Conservation (phyloP, 30 jellyfish, hydroid and myxozoan genomes). For the Turritopsis dohrnii region DNA sequence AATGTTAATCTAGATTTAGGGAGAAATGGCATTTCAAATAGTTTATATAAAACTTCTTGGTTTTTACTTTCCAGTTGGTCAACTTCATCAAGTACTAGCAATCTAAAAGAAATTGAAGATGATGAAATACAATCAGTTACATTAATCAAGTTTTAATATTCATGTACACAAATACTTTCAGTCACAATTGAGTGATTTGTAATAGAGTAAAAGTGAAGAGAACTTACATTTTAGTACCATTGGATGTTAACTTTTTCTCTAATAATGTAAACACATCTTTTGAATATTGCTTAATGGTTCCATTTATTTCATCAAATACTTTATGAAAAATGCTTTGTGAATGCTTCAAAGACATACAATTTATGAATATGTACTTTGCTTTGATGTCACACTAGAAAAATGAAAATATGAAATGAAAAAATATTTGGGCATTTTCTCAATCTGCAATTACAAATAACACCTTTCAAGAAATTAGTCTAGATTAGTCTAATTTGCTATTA, state of each 20-base stretch:
- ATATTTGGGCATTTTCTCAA: not conserved
- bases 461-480: no score
- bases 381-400: constrained; percentile 8
- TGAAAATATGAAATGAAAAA: not conserved
- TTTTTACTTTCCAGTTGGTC: constrained; percentile 89
- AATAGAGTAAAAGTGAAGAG: not conserved
- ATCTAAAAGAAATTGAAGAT: constrained; percentile 50
- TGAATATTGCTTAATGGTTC: constrained; percentile 28
- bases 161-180: not conserved
- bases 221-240: constrained; percentile 67
- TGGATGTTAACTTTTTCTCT: constrained; percentile 37
- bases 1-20: constrained; percentile 59
- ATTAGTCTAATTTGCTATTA: no score
- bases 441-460: no score
- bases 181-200: not conserved
- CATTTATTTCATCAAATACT: constrained; percentile 40
- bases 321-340: constrained; percentile 53
- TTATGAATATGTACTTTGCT: constrained; percentile 36
- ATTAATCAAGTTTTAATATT: not conserved
- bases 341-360: constrained; percentile 80
- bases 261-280: constrained; percentile 53
- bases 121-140: no score
- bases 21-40: constrained; percentile 76
- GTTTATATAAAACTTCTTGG: constrained; percentile 72
- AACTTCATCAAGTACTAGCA: constrained; percentile 80